Percentiles rank a stretch among this genome's conserved stretches.
Evolutionary conservation across 2,797 vertebrate genomes (phyloP).

Genomic region (Vultur gryphus): DNA sequence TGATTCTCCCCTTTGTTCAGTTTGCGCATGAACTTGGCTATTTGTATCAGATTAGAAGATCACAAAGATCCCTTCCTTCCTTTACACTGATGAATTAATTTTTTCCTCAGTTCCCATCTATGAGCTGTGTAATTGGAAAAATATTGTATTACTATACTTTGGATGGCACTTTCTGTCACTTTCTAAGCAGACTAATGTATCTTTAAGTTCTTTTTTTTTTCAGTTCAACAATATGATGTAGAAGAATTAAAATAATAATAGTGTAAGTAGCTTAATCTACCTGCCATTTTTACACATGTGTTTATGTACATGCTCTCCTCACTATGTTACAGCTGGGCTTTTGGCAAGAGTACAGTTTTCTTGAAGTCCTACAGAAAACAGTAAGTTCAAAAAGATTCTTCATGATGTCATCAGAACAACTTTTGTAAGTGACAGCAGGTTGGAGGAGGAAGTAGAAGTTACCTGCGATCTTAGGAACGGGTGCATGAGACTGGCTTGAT

Average conservation of each 20-base stretch:
- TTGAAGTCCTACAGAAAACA: not conserved
- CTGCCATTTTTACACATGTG: not conserved
- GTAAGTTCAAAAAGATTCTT: accelerated
- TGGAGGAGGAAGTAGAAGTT: not conserved
- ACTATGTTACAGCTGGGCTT: not conserved
- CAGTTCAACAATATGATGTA: not conserved
- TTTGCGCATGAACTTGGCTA: not conserved
- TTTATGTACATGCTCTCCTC: not conserved
- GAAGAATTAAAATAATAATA: not conserved
- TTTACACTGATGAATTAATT: not conserved
- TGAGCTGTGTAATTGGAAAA: not conserved
- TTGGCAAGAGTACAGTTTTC: not conserved
- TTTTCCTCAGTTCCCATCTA: not conserved
- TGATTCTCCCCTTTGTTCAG: not conserved
- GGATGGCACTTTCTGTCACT: not conserved
- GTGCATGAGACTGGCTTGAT: not conserved
- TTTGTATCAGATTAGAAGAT: not conserved
- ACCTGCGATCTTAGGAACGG: not conserved
- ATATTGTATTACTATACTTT: not conserved
- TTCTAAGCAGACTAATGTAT: not conserved
- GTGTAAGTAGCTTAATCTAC: not conserved
- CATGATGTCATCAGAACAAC: not conserved
- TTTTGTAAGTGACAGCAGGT: not conserved
- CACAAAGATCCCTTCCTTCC: not conserved
- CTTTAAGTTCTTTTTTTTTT: not conserved